These are phyloP conservation scores for Phrynocephalus vlangalii DNA, from an alignment of 2,797 vertebrate species.

Conservation along the genomic window DNA sequence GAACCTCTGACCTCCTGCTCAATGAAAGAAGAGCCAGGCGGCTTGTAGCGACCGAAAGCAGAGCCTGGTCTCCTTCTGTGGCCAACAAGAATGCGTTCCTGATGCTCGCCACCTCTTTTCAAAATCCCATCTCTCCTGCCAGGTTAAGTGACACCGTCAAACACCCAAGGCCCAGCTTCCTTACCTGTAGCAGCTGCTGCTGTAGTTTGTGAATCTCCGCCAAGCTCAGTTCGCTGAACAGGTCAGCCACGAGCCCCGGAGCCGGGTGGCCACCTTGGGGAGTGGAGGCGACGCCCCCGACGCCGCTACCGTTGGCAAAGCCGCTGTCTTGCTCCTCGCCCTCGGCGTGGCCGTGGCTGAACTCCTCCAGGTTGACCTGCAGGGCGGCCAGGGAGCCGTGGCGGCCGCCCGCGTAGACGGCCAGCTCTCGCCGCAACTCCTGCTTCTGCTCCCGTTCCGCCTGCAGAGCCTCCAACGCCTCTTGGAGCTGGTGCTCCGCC, in stretches of 20 bases:
- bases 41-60: not conserved
- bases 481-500: constrained; percentile 85
- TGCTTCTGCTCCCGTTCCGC: constrained; percentile 89
- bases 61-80: too few species aligned
- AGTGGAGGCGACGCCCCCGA: constrained; percentile 78
- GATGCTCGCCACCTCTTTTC: not conserved
- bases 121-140: not conserved
- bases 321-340: constrained; percentile 72
- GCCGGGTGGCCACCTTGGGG: constrained; percentile 78
- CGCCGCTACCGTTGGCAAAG: constrained; percentile 72
- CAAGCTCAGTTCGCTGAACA: constrained; percentile 87
- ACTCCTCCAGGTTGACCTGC: constrained; percentile 80
- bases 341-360: constrained; percentile 59
- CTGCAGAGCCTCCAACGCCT: constrained; percentile 87
- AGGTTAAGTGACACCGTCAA: too few species aligned
- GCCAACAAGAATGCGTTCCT: not conserved
- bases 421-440: constrained; percentile 83
- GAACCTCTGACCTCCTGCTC: not conserved
- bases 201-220: constrained; percentile 88
- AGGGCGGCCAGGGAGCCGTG: constrained; percentile 83
- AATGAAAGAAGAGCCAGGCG: not conserved
- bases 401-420: constrained; percentile 72
- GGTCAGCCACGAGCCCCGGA: constrained; percentile 82
- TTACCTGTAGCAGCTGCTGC: constrained; percentile 87
- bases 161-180: not conserved